These are phyloP conservation scores for Pseudoips prasinana DNA, from an alignment of 2,888 invertebrate species.

Conservation along the genomic window DNA sequence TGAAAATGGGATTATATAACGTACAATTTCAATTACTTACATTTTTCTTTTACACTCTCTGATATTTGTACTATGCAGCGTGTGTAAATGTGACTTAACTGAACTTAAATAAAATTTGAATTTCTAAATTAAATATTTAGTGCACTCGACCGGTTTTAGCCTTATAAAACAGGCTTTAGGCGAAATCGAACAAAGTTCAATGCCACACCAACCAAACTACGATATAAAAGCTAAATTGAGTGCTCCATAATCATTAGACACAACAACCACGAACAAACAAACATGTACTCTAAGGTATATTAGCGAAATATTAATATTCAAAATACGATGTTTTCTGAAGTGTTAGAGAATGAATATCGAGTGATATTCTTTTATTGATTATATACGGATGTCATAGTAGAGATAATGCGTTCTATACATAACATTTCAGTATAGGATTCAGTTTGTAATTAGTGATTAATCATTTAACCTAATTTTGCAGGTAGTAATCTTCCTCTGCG, in stretches of 20 bases:
- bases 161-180: not conserved
- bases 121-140: too few species aligned
- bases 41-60: too few species aligned
- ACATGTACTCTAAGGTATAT: conserved; percentile 74
- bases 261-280: conserved; percentile 54
- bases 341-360: conserved; percentile 1
- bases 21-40: too few species aligned
- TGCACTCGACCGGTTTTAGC: too few species aligned
- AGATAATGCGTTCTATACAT: conserved; percentile 54
- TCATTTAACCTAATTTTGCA: conserved; percentile 14
- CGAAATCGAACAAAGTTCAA: conserved; percentile 35
- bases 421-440: conserved; percentile 59
- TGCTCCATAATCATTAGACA: conserved; percentile 61
- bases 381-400: conserved; percentile 28
- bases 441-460: not conserved
- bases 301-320: conserved; percentile 9
- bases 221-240: conserved; percentile 68
- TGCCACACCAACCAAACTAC: conserved; percentile 50
- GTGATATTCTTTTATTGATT: too few species aligned
- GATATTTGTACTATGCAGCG: too few species aligned
- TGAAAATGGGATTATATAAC: too few species aligned
- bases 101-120: too few species aligned
- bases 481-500: conserved; percentile 77
- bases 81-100: too few species aligned
- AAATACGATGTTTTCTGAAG: not conserved